Base-by-base conservation (phyloP, 2,888 invertebrate genomes). In the Thymelicus acteon region DNA sequence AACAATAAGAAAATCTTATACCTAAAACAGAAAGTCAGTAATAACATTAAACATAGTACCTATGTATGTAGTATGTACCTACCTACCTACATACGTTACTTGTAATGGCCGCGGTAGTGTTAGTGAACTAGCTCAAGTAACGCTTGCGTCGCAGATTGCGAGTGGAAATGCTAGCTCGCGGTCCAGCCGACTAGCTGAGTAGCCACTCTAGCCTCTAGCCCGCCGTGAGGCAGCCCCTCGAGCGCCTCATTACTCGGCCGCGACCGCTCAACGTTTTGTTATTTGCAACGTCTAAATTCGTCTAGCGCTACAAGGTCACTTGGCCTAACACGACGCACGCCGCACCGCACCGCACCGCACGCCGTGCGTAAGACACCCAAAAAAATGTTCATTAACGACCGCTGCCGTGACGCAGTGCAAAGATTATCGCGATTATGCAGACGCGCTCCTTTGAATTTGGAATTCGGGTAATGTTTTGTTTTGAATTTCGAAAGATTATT, bases 351-450 rank as follows among this genome's bases (percentile, higher is more conserved):
- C 31, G 31, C 31, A 31, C 31, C 31, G 31, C 31, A 31, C 82
- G 79, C 79, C 78, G 82, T 87, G 88, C 89, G 88, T 88, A 87
- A 86, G 83, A 85, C 82, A 82, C 81, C 80, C 82, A 87, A 89
- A 84, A 84, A 86, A 88, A 84, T 85, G 85, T 88, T 90, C 88
- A 89, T 90, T 90, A 91, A 86, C 85, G 83, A 86, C 78, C 79
- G 76, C 76, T 79, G 77, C 73, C 75, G 84, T 89, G 88, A 90
- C 89, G 88, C 82, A 77, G 73, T 52, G 74, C 85, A 86, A 77
- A 85, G 87, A 87, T 78, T 78, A 82, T 61, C 58, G 67, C 49
- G 19, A 67, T 58, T 64, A 49, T 44, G 66, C 63, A 68, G 57
- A 64, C 66, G 47, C 47, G 72, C 54, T 44, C 40, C 3, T 68